Percentiles rank a stretch among this genome's conserved stretches.
Conservation (phyloP, 1,140 invertebrate species). For the Drosophila oshimai region DNA sequence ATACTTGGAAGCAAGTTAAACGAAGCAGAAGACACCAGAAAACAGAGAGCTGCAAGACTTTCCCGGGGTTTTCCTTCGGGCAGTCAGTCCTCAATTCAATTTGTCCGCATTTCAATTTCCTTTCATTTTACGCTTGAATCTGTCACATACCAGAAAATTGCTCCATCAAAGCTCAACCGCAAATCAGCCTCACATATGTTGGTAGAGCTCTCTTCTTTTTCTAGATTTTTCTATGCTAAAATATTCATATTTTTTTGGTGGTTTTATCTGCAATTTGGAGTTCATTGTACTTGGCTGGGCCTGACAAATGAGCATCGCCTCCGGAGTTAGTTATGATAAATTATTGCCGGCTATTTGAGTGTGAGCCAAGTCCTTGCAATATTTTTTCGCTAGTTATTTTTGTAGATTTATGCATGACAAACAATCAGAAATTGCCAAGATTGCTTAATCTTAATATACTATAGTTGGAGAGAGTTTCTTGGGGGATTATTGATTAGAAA, state of each 20-base stretch:
- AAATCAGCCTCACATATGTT: slow-evolving; percentile 31
- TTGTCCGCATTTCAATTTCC: slow-evolving; percentile 76
- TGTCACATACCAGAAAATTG: slow-evolving; percentile 61
- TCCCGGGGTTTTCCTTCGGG: slow-evolving; percentile 3
- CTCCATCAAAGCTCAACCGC: slow-evolving; percentile 71
- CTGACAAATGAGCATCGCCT: slow-evolving; percentile 56
- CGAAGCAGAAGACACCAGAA: slow-evolving; percentile 55
- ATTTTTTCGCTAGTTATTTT: slow-evolving; percentile 12
- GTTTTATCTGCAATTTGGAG: slow-evolving; percentile 25
- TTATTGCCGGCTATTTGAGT: slow-evolving; percentile 50
- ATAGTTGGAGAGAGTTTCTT: neutral
- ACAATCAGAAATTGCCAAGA: slow-evolving; percentile 28
- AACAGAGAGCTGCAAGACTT: slow-evolving; percentile 13
- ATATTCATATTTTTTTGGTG: slow-evolving; percentile 17
- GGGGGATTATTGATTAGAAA: slow-evolving; percentile 19
- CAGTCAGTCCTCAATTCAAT: slow-evolving; percentile 56
- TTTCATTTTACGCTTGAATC: slow-evolving; percentile 77
- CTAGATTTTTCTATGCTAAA: neutral
- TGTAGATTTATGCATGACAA: slow-evolving; percentile 23
- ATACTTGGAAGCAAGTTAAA: slow-evolving; percentile 69
- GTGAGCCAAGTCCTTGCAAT: slow-evolving; percentile 41
- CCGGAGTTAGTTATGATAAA: slow-evolving; percentile 57
- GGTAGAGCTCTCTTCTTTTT: neutral
- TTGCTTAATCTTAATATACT: slow-evolving; percentile 3
- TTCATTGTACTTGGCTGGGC: slow-evolving; percentile 48